Conservation (phyloP, 2,888 invertebrate genomes). For the Drosophila putrida region DNA sequence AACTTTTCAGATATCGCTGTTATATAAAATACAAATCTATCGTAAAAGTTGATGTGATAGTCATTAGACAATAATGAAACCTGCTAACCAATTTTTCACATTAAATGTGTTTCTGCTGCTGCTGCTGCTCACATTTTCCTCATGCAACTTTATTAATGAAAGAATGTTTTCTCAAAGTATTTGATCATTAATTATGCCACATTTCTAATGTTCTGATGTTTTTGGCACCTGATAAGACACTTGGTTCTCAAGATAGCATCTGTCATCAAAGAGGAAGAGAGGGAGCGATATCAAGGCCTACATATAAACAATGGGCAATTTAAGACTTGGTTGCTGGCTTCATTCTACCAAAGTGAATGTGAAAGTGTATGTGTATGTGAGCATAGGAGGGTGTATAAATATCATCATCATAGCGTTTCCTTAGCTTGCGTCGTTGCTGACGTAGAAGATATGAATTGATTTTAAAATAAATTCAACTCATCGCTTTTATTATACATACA, state of each 20-base stretch:
- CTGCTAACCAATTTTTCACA: neutral
- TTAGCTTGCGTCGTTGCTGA: conserved; percentile 65
- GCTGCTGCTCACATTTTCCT: neutral
- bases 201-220: conserved; percentile 17
- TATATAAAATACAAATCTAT: too few species aligned
- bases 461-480: conserved; percentile 75
- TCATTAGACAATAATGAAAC: neutral
- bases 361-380: conserved; percentile 10
- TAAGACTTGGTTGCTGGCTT: conserved; percentile 16
- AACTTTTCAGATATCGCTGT: too few species aligned
- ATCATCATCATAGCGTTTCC: conserved; percentile 46
- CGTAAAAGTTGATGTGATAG: neutral
- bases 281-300: neutral
- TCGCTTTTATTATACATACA: conserved; percentile 33
- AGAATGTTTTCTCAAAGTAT: conserved; percentile 1
- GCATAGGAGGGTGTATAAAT: conserved; percentile 29
- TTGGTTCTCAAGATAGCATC: conserved; percentile 28
- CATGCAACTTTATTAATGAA: neutral
- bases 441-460: conserved; percentile 68
- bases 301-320: conserved; percentile 2
- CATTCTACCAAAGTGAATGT: conserved; percentile 23
- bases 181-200: conserved; percentile 19
- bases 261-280: conserved; percentile 18
- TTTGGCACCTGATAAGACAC: conserved; percentile 15
- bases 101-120: neutral